Conservation (phyloP, 2,888 invertebrate species). For the Pomacea canaliculata region DNA sequence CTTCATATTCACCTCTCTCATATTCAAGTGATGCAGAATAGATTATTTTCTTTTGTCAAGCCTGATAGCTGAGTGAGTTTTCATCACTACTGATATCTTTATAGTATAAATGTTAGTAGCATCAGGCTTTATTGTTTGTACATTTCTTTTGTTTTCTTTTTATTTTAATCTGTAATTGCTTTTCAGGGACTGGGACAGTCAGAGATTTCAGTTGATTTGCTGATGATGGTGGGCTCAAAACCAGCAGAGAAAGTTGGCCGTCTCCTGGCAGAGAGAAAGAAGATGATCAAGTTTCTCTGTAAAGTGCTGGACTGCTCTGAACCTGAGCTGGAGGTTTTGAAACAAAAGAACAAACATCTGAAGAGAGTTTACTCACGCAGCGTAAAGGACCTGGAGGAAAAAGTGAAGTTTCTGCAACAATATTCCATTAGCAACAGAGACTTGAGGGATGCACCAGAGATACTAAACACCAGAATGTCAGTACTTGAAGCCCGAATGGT, state of each 20-base stretch:
- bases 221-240: background rate
- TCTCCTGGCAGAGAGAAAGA: background rate
- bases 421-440: conserved; percentile 22
- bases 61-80: too few species aligned
- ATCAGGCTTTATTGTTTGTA: too few species aligned
- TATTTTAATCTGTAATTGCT: too few species aligned
- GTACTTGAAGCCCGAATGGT: background rate
- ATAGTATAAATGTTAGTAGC: too few species aligned
- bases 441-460: conserved; percentile 6
- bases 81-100: too few species aligned
- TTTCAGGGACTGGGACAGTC: too few species aligned
- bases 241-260: background rate
- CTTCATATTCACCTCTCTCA: too few species aligned
- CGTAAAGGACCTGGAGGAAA: conserved; percentile 1
- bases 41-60: too few species aligned
- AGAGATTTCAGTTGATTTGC: too few species aligned
- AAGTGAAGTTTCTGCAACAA: conserved; percentile 14
- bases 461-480: conserved; percentile 19
- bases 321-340: background rate
- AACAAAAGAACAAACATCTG: background rate
- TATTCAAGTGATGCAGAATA: too few species aligned
- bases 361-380: background rate
- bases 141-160: too few species aligned
- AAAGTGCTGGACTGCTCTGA: conserved; percentile 13
- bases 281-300: background rate